phyloP scores from a whole-genome alignment of 2,888 invertebrate species.

The Cephus pygmeus region DNA sequence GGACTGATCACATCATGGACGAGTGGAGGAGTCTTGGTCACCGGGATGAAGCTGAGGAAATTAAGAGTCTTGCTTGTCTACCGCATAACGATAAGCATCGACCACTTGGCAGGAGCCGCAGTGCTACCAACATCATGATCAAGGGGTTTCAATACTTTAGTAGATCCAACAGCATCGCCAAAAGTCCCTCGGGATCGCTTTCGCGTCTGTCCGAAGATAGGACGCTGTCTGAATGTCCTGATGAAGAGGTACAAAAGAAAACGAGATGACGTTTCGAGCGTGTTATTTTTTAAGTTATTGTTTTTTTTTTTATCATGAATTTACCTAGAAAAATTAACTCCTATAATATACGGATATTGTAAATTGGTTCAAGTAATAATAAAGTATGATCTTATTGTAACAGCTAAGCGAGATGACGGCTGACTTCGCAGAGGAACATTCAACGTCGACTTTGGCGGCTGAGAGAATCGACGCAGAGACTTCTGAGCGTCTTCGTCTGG shows the following conservation, averaged over 20 bases:
- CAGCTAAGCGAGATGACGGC: slow-evolving; percentile 93
- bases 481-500: slow-evolving; percentile 85
- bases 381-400: slow-evolving; percentile 32
- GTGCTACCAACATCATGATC: slow-evolving; percentile 85
- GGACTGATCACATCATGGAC: slow-evolving; percentile 90
- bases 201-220: slow-evolving; percentile 45
- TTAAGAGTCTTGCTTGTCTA: slow-evolving; percentile 32
- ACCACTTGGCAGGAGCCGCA: slow-evolving; percentile 68
- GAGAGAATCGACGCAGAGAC: slow-evolving; percentile 93
- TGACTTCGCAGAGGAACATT: slow-evolving; percentile 92
- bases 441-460: slow-evolving; percentile 86
- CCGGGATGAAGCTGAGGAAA: slow-evolving; percentile 67
- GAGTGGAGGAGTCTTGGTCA: slow-evolving; percentile 83
- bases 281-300: neutral
- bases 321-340: neutral
- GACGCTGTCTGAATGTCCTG: slow-evolving; percentile 55
- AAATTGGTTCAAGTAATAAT: neutral
- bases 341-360: neutral
- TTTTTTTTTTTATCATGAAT: neutral
- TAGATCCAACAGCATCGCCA: slow-evolving; percentile 57
- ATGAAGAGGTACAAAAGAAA: slow-evolving; percentile 42
- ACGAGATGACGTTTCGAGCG: neutral
- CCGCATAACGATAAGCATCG: slow-evolving; percentile 31
- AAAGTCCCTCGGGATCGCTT: slow-evolving; percentile 49
- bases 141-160: slow-evolving; percentile 80